These are phyloP conservation scores for Nycteola revayana DNA, from an alignment of 2,888 invertebrate genomes.

Conservation along the genomic window DNA sequence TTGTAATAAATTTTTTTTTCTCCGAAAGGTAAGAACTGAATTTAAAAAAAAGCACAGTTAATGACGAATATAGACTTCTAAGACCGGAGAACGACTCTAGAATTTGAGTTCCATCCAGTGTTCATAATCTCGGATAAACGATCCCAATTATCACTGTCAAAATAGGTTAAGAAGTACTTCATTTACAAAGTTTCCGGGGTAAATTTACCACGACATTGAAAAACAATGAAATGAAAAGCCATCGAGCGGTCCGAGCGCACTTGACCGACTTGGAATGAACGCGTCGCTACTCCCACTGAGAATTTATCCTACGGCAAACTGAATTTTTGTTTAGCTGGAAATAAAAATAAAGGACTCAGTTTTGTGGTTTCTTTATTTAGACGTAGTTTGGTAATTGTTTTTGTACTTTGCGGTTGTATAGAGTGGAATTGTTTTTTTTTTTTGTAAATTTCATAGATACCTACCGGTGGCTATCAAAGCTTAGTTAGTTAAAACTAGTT, in stretches of 20 bases:
- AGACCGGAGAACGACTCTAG: too few species aligned
- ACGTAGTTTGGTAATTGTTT: conserved; percentile 2
- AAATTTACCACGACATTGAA: conserved; percentile 31
- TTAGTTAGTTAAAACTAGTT: too few species aligned
- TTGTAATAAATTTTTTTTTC: too few species aligned
- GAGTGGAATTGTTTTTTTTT: too few species aligned
- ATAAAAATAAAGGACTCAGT: conserved; percentile 24
- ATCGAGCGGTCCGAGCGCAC: conserved; percentile 37
- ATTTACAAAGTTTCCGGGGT: conserved; percentile 12
- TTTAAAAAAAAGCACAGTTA: too few species aligned
- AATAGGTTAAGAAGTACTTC: conserved; percentile 15
- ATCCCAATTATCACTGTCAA: conserved; percentile 8
- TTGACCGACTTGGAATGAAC: conserved; percentile 46
- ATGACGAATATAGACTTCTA: too few species aligned
- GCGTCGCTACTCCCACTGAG: conserved; percentile 27
- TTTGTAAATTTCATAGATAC: too few species aligned
- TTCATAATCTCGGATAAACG: background rate
- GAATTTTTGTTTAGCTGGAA: conserved; percentile 27
- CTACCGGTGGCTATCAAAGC: too few species aligned
- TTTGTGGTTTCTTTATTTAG: conserved; percentile 11
- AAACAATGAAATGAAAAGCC: conserved; percentile 52
- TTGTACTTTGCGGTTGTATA: too few species aligned
- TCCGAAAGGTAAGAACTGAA: too few species aligned
- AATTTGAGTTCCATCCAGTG: too few species aligned
- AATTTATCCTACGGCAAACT: conserved; percentile 29